Percentiles rank a stretch among this genome's conserved stretches.
These are phyloP conservation scores for Pseudorhombus dupliciocellatus DNA, from an alignment of 2,113 vertebrate species.

Conservation along the genomic window DNA sequence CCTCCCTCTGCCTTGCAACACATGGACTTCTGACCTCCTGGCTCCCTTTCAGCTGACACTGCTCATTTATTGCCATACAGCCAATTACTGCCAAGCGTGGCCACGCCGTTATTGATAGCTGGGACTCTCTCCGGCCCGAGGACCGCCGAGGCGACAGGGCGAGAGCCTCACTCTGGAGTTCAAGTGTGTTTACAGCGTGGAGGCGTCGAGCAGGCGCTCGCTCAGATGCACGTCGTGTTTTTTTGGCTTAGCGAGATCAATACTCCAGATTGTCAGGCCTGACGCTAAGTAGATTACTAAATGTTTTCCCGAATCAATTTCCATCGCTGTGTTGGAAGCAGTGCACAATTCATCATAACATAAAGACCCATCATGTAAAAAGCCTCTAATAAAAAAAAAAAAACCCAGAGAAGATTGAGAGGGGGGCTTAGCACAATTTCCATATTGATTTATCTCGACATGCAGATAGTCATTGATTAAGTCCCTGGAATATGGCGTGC, in stretches of 20 bases:
- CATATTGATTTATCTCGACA: conserved; percentile 74
- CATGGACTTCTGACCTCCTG: conserved; percentile 62
- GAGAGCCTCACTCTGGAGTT: conserved; percentile 34
- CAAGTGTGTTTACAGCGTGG: too few relatives aligned
- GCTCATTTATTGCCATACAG: conserved; percentile 66
- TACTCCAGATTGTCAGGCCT: conserved; percentile 70
- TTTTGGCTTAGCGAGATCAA: conserved; percentile 75
- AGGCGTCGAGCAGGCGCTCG: neutral
- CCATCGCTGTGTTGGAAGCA: conserved; percentile 70
- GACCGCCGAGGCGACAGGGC: conserved; percentile 29
- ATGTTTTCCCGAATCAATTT: conserved; percentile 81
- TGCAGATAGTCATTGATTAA: conserved; percentile 73
- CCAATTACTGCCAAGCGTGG: conserved; percentile 71
- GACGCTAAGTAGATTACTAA: conserved; percentile 79
- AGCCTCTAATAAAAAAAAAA: conserved; percentile 64
- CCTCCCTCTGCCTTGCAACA: conserved; percentile 21
- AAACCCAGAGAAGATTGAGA: conserved; percentile 62
- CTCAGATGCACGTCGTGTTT: conserved; percentile 41
- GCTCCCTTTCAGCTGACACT: conserved; percentile 58
- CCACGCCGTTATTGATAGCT: conserved; percentile 58
- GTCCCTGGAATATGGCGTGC: conserved; percentile 29
- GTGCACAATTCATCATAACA: conserved; percentile 77
- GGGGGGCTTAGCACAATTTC: conserved; percentile 68
- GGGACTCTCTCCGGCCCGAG: conserved; percentile 16
- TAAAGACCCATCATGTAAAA: conserved; percentile 71